Evolutionary conservation across 2,113 vertebrate species (phyloP).

Genomic region (Pitta sordida): DNA sequence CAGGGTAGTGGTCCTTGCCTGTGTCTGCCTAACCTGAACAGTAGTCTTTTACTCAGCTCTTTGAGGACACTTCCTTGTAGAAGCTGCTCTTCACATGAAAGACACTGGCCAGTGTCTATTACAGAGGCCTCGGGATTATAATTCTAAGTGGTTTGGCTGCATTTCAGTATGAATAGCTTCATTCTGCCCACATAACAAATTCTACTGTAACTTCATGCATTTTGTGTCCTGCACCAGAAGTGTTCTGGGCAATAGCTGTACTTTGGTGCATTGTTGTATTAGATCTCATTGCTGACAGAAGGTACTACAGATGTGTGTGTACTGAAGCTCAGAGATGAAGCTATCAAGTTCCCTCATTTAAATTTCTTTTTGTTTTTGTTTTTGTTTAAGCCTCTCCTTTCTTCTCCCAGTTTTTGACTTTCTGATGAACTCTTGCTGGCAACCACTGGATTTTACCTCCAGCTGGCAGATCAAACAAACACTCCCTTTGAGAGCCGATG

Average conservation of each 20-base stretch:
- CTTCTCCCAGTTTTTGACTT: slow-evolving; percentile 36
- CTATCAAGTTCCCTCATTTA: not conserved
- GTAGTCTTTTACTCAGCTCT: not conserved
- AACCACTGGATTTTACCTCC: not conserved
- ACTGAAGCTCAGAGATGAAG: not conserved
- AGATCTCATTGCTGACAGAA: not conserved
- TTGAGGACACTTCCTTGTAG: not conserved
- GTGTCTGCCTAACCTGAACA: not conserved
- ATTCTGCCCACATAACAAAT: not conserved
- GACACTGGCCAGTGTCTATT: not conserved
- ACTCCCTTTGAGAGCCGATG: not conserved
- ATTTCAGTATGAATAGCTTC: not conserved
- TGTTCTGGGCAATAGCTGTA: not conserved
- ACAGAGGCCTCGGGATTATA: not conserved
- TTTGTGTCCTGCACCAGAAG: not conserved
- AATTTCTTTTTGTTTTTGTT: not conserved
- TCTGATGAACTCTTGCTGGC: not conserved
- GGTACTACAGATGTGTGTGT: not conserved
- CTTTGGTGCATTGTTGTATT: not conserved
- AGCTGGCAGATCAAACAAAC: slow-evolving; percentile 1
- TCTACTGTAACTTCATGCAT: not conserved
- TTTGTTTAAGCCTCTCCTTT: not conserved
- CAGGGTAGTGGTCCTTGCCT: not conserved
- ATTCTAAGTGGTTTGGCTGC: not conserved
- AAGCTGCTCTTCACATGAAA: not conserved